These are phyloP conservation scores for Holacanthella duospinosa DNA, from an alignment of 2,888 invertebrate genomes.

Conservation along the genomic window DNA sequence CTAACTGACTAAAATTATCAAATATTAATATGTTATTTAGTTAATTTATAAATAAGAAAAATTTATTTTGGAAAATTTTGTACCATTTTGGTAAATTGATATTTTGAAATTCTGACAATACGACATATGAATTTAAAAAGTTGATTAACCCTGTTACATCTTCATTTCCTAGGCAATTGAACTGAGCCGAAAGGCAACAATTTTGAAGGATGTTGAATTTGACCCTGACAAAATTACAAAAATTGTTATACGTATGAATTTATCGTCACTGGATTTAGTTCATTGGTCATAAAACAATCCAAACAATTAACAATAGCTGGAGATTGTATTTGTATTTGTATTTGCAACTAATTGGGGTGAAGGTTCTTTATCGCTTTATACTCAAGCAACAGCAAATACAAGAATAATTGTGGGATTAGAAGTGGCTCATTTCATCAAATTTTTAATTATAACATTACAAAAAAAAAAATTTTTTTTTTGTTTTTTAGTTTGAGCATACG, in stretches of 20 bases:
- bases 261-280: slow-evolving; percentile 71
- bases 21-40: too few relatives aligned
- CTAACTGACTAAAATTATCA: too few relatives aligned
- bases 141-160: not conserved
- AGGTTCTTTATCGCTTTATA: slow-evolving; percentile 71
- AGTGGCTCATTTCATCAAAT: slow-evolving; percentile 64
- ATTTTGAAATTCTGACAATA: not conserved
- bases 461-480: not conserved
- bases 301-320: slow-evolving; percentile 61
- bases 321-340: slow-evolving; percentile 69
- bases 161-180: slow-evolving; percentile 20
- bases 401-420: slow-evolving; percentile 73
- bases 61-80: too few relatives aligned
- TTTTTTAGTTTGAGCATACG: not conserved
- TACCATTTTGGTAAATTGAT: too few relatives aligned
- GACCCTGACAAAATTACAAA: slow-evolving; percentile 62
- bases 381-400: slow-evolving; percentile 78
- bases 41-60: too few relatives aligned
- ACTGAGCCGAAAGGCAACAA: slow-evolving; percentile 20
- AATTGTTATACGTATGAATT: slow-evolving; percentile 81
- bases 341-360: slow-evolving; percentile 79
- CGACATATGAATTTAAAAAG: slow-evolving; percentile 13
- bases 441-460: slow-evolving; percentile 52
- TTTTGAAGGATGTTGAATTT: slow-evolving; percentile 43
- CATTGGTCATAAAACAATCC: slow-evolving; percentile 68